Conservation (phyloP, 2,113 vertebrate genomes). For the Condylura cristata region DNA sequence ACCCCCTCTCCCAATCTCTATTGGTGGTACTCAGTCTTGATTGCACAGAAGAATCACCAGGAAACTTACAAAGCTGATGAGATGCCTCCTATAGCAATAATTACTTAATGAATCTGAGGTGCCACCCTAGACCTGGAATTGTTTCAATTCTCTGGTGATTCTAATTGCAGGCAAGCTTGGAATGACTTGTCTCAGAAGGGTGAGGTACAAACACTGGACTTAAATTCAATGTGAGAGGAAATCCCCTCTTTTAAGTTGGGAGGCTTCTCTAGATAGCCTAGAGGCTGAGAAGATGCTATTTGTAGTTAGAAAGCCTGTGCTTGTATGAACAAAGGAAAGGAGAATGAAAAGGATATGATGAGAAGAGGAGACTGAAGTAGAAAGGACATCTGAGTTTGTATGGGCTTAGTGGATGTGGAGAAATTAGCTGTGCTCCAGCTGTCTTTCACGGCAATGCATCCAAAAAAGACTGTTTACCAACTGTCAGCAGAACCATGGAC, state of each 20-base stretch:
- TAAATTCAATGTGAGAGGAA: neutral
- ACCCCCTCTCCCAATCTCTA: rapidly evolving
- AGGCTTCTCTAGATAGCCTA: neutral
- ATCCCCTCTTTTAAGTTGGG: rapidly evolving
- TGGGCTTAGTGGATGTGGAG: neutral
- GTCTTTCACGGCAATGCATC: neutral
- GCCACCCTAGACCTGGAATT: neutral
- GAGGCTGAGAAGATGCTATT: neutral
- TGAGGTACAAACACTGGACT: neutral
- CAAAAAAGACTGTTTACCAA: neutral
- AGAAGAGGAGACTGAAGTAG: neutral
- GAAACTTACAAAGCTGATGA: neutral
- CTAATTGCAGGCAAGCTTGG: neutral
- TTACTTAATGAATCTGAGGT: neutral
- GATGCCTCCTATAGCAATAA: neutral
- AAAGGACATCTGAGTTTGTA: neutral
- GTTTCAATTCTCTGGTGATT: neutral
- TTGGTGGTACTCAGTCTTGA: too few species aligned
- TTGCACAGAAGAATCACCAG: neutral
- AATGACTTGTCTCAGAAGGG: neutral
- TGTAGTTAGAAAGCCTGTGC: neutral
- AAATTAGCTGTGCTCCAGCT: neutral
- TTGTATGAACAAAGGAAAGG: neutral
- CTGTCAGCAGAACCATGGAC: neutral
- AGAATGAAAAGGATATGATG: neutral